Base-by-base conservation (phyloP, 2,888 invertebrate genomes). In the Micropterix aruncella region DNA sequence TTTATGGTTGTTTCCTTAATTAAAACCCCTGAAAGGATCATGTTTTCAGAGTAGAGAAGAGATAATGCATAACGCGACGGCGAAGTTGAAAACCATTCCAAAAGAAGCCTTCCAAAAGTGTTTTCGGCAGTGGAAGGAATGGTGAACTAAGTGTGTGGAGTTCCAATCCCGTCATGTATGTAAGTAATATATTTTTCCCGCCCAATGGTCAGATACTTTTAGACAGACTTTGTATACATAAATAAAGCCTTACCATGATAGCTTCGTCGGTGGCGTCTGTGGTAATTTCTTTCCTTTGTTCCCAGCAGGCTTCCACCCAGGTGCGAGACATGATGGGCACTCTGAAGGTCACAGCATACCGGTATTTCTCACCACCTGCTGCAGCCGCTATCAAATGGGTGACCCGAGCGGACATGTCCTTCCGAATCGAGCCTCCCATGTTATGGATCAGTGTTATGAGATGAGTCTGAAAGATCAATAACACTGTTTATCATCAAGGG, bases 341-440 rank as follows among this genome's bases (percentile, higher is more conserved):
- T 46, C 88, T 82, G 66, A 93, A 87, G 45, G 88, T 86, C 50
- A 86, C 83, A 46, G 95, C 95, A 66, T 91, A 91, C 68, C 88
- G 82, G 65, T 95, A 96, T 71, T 95, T 95, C 55, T 90, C 88
- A 48, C 94, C 93, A 40, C 84, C 84, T 55, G 87, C 86, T 55
- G 80, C 77, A 57, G 87, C 88, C 51, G 95, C 90, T 54, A 97
- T 89, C 53, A 97, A 75, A 73, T 96, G 95, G 44, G 95, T 96
- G 53, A 92, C 87, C 60, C 84, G 85, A 46, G 80, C 77, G 49
- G 81, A 80, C 77, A 91, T 83, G 59, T 95, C 92, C 67, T 87
- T 89, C 51, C 93, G 79, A 57, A 95, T 88, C 55, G 91, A 91
- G 41, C 95, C 96, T 54, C 94, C 94, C 95, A 96, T 95, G 62